Evolutionary conservation across 1,140 invertebrate genomes (phyloP), one percentile per base, ranked within the genome.

Genomic region (Colletes gigas): DNA sequence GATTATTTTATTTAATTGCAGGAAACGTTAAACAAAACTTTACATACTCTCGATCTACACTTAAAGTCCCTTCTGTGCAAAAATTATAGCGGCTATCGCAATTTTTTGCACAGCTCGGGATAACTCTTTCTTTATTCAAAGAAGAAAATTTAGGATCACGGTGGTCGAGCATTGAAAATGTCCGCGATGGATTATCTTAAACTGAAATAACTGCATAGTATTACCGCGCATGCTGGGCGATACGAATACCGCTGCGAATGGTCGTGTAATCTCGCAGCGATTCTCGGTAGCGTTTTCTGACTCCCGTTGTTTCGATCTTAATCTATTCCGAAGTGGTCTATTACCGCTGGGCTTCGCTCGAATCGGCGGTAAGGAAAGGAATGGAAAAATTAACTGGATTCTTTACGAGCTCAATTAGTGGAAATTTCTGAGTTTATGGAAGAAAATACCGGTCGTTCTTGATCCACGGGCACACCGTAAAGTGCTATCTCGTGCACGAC

Each of bases 1-100:
- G 69, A 82, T 87, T 87, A 83, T 89, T 89, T 83, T 77, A 82
- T 85, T 89, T 89, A 88, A 89, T 89, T 89, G 82, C 81, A 62
- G 80, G 73, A 83, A 87, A 78, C 59, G 54, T 83, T 82, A 73
- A 78, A 81, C 55, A 54, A 67, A 19, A 50, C 78, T 62, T 83
- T 60, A 62, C 54, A 71, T 84, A 73, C 81, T 50, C 55, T 47
- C 3, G 44, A 8, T 47, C 9, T 47, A 5, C 9, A 0, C 44
- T 47, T 47, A 47, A 1, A 14, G 7, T 47, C 44, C 21, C 44
- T 19, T n/a, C 15, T 47, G 15, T 21, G 47, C 8, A 50, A 44
- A 74, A 57, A 52, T 4, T 62, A 78, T 52, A 41, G 44, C 74
- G 19, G 9, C 54, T 55, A 77, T 77, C 69, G 66, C 30, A 30